Conservation (phyloP, 2,797 vertebrate species). For the Rhodeus uyekii region DNA sequence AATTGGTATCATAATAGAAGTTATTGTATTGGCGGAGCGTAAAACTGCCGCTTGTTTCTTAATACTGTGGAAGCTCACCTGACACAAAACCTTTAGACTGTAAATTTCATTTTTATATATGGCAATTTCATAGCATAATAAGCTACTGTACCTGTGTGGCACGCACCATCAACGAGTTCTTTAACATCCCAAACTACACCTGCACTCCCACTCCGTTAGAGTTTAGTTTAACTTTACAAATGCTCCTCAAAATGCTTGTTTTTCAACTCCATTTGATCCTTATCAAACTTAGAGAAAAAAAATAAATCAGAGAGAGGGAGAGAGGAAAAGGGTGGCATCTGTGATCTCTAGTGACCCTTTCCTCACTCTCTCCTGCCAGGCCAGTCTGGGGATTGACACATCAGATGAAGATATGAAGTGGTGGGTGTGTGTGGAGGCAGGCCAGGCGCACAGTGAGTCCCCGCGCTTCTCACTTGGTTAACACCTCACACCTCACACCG, state of each 20-base stretch:
- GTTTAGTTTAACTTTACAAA: constrained; percentile 28
- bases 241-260: constrained; percentile 22
- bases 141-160: not conserved
- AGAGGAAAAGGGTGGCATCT: constrained; percentile 62
- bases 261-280: constrained; percentile 10
- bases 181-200: constrained; percentile 23
- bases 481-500: constrained; percentile 72
- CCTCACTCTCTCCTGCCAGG: constrained; percentile 59
- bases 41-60: constrained; percentile 1
- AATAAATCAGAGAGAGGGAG: constrained; percentile 40
- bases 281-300: constrained; percentile 42
- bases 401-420: constrained; percentile 76
- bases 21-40: constrained; percentile 31
- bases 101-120: not conserved
- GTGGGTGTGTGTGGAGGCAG: constrained; percentile 74
- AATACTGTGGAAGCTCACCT: constrained; percentile 8
- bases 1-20: constrained; percentile 53
- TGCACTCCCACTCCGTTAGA: constrained; percentile 13
- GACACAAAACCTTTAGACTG: not conserved
- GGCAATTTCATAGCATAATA: constrained; percentile 15
- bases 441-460: constrained; percentile 72
- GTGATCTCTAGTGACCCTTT: constrained; percentile 73
- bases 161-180: not conserved
- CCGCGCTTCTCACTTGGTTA: constrained; percentile 77
- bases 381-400: constrained; percentile 71